phyloP scores from a whole-genome alignment of 2,888 invertebrate species.

The Mellilla xanthometata region DNA sequence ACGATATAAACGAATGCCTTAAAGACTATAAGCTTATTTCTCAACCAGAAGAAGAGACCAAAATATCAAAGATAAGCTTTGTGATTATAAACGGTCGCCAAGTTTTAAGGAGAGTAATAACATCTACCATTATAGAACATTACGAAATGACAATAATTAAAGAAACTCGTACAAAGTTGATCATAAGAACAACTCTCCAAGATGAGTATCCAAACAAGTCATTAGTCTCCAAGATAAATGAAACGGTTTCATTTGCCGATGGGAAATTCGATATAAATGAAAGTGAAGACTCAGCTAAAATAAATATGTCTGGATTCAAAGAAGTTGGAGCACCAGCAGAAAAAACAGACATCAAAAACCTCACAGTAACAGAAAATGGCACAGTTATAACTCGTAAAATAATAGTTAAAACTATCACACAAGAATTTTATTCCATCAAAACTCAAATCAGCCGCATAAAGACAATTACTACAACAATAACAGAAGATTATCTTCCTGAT shows the following conservation, averaged over 20 bases:
- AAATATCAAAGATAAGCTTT: conserved; percentile 3
- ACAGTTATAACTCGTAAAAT: conserved; percentile 2
- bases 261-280: conserved; percentile 5
- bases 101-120: conserved; percentile 3
- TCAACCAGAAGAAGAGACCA: conserved; percentile 17
- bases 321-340: not conserved
- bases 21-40: conserved; percentile 1
- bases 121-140: conserved; percentile 3
- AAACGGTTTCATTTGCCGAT: conserved; percentile 14
- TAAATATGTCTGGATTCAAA: conserved; percentile 1
- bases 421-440: conserved; percentile 5
- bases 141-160: conserved; percentile 7
- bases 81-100: not conserved
- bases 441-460: not conserved
- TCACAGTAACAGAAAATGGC: conserved; percentile 10
- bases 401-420: not conserved
- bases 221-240: conserved; percentile 8
- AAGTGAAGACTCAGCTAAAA: not conserved
- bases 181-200: not conserved
- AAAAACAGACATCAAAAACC: conserved; percentile 1
- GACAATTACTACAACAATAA: not conserved
- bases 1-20: conserved; percentile 8
- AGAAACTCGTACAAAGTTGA: not conserved
- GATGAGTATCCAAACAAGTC: conserved; percentile 20
- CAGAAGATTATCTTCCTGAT: conserved; percentile 1